These are phyloP conservation scores for Bungarus multicinctus DNA, from an alignment of 2,113 vertebrate genomes.

Conservation along the genomic window DNA sequence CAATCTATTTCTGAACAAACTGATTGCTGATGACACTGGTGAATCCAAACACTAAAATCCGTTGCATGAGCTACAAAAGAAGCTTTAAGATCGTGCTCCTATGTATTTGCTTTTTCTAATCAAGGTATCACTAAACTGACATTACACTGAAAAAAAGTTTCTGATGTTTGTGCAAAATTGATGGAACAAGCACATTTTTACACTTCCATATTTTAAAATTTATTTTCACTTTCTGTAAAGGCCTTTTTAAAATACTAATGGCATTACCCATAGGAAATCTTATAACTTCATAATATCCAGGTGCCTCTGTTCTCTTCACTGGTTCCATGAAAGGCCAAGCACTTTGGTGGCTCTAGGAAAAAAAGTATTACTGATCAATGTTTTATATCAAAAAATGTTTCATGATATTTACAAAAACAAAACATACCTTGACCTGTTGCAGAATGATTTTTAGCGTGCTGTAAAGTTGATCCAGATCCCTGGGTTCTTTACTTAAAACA, in stretches of 20 bases:
- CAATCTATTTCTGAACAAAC: neutral
- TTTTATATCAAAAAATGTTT: slow-evolving; percentile 47
- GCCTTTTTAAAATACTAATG: slow-evolving; percentile 70
- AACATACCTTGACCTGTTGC: slow-evolving; percentile 93
- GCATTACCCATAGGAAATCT: slow-evolving; percentile 97
- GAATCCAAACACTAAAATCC: neutral
- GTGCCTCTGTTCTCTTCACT: slow-evolving; percentile 98
- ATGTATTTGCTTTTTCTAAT: neutral
- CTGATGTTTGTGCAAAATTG: neutral
- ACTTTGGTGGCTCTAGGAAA: slow-evolving; percentile 90
- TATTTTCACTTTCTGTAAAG: slow-evolving; percentile 45
- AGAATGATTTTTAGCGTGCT: slow-evolving; percentile 92
- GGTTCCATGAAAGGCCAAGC: slow-evolving; percentile 99
- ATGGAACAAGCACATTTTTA: neutral
- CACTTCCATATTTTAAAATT: neutral
- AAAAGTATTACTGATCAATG: slow-evolving; percentile 61
- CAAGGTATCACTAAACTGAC: neutral
- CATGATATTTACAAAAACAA: slow-evolving; percentile 40
- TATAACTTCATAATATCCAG: slow-evolving; percentile 99
- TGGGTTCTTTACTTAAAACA: slow-evolving; percentile 90
- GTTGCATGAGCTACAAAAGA: neutral
- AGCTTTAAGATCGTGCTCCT: neutral
- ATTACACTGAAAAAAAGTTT: neutral
- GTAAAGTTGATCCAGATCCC: slow-evolving; percentile 94
- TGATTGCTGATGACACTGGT: neutral